A percentile compares a stretch with the other conserved stretches of the same genome.
Evolutionary conservation across 2,113 vertebrate genomes (phyloP).

Genomic region (Panurus biarmicus): DNA sequence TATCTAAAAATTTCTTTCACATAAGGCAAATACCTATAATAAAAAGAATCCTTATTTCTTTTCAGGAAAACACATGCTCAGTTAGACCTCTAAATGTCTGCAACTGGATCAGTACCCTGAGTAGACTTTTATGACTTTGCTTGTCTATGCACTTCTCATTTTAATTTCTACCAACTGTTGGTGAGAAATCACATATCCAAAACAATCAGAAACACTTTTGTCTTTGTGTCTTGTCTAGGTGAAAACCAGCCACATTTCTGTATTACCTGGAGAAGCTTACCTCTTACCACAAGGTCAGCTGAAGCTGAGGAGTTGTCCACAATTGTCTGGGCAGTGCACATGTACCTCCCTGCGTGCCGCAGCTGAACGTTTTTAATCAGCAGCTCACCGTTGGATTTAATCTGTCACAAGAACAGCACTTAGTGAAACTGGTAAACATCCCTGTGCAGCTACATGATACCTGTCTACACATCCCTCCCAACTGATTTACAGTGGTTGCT

Average conservation of each 20-base stretch:
- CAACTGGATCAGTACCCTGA: neutral
- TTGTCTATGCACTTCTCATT: neutral
- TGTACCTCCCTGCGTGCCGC: conserved; percentile 86
- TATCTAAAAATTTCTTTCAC: neutral
- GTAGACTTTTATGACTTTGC: neutral
- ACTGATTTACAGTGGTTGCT: neutral
- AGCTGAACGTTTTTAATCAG: conserved; percentile 86
- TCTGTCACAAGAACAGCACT: conserved; percentile 64
- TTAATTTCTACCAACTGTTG: neutral
- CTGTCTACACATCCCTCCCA: neutral
- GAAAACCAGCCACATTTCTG: neutral
- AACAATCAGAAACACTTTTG: neutral
- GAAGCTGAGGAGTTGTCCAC: conserved; percentile 90
- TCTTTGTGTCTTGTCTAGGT: neutral
- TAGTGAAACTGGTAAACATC: neutral
- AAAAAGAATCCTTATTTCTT: neutral
- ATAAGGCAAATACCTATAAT: neutral
- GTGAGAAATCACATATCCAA: neutral
- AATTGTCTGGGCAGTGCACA: conserved; percentile 88
- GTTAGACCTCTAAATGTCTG: neutral
- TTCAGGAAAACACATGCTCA: neutral
- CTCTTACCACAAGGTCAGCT: conserved; percentile 90
- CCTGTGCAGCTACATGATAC: neutral
- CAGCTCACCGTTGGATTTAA: conserved; percentile 84
- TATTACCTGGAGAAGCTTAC: conserved; percentile 66